phyloP scores from a whole-genome alignment of 2,113 vertebrate genomes.

The Isurus oxyrinchus region DNA sequence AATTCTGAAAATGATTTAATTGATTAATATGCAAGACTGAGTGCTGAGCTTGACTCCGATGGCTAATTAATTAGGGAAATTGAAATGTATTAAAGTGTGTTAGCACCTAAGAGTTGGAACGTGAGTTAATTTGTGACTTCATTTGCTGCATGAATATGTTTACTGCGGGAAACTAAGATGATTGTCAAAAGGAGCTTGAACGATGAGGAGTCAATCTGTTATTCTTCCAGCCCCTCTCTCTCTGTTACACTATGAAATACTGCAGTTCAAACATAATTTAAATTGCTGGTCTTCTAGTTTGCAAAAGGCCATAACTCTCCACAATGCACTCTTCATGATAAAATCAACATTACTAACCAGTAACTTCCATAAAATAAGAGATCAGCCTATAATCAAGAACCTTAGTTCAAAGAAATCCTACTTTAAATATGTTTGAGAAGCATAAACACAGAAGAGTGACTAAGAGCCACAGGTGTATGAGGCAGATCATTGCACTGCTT shows the following conservation, averaged over 20 bases:
- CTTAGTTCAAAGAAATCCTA: background rate
- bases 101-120: constrained; percentile 16
- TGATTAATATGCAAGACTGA: constrained; percentile 32
- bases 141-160: constrained; percentile 19
- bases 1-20: constrained; percentile 26
- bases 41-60: background rate
- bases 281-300: background rate
- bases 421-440: background rate
- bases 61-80: constrained; percentile 38
- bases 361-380: background rate
- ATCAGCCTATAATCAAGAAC: background rate
- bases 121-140: constrained; percentile 32
- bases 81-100: constrained; percentile 34
- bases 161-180: background rate
- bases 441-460: background rate
- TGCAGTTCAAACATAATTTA: background rate
- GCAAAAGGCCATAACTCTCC: background rate
- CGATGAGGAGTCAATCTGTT: background rate
- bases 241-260: background rate
- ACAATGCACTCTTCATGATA: background rate
- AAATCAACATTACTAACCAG: background rate
- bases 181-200: background rate
- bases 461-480: background rate
- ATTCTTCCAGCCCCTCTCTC: background rate
- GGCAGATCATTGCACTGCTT: background rate